Evolutionary conservation across 2,113 vertebrate species (phyloP).

Genomic region (Microcebus griseorufus): DNA sequence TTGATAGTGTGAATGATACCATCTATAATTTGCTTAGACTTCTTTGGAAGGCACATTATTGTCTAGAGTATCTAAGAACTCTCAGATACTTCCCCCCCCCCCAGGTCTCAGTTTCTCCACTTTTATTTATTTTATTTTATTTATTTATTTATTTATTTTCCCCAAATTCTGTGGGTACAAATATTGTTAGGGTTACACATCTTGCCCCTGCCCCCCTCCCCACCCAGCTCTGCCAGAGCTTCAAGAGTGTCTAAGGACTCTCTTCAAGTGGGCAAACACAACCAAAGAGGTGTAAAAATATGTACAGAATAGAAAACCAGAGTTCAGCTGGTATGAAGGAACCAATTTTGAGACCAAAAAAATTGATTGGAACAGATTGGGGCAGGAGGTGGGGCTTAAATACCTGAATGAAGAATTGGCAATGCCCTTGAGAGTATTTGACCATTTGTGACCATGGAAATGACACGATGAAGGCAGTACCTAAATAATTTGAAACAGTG

Average conservation of each 20-base stretch:
- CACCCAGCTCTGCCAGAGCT: too few relatives aligned
- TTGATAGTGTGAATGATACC: background rate
- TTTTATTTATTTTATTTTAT: too few relatives aligned
- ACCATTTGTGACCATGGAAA: background rate
- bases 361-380: background rate
- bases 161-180: too few relatives aligned
- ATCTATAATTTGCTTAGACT: background rate
- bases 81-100: background rate
- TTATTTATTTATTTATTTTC: too few relatives aligned
- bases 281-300: background rate
- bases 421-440: background rate
- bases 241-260: background rate
- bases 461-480: background rate
- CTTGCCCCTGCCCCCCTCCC: too few relatives aligned
- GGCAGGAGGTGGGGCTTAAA: background rate
- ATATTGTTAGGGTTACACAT: too few relatives aligned
- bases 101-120: too few relatives aligned
- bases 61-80: background rate
- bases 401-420: background rate
- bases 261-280: background rate
- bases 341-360: background rate
- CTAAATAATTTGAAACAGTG: background rate
- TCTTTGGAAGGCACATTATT: background rate
- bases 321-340: background rate
- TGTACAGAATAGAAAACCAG: background rate